These are phyloP conservation scores for Lepus oiostolus DNA, from an alignment of 2,797 vertebrate species.

Conservation along the genomic window DNA sequence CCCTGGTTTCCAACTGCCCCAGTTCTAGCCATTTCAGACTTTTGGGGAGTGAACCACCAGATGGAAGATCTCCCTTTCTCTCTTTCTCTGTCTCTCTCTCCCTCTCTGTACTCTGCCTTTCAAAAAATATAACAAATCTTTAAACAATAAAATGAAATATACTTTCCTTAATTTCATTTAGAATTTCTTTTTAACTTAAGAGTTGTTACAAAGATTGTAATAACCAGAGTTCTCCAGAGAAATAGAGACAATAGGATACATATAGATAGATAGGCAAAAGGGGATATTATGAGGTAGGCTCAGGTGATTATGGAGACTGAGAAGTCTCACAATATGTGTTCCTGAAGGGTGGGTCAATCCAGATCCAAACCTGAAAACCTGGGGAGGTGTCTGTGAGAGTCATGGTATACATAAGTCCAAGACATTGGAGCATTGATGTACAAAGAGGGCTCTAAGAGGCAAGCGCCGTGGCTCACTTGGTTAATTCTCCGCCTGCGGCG, in stretches of 20 bases:
- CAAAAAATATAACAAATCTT: too few species aligned
- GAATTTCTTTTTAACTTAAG: not conserved
- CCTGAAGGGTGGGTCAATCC: too few species aligned
- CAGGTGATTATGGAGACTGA: not conserved
- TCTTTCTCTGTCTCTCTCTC: too few species aligned
- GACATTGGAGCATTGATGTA: not conserved
- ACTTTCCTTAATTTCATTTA: not conserved
- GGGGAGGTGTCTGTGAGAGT: not conserved
- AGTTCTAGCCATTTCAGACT: too few species aligned
- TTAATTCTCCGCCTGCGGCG: too few species aligned
- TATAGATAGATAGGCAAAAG: not conserved
- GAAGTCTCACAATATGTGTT: not conserved
- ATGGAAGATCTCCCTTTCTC: too few species aligned
- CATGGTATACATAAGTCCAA: too few species aligned
- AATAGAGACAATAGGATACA: not conserved
- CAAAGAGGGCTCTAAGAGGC: too few species aligned
- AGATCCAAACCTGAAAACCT: not conserved
- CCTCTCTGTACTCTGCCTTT: too few species aligned
- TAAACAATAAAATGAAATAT: not conserved
- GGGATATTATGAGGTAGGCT: not conserved
- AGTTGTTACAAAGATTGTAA: not conserved
- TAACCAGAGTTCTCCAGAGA: not conserved
- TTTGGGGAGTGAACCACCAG: too few species aligned
- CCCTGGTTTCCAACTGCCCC: too few species aligned
- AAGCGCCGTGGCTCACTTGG: too few species aligned